A percentile compares a stretch with the other conserved stretches of the same genome.
Conservation (phyloP, 2,113 vertebrate genomes). For the Glaucomys volans region DNA sequence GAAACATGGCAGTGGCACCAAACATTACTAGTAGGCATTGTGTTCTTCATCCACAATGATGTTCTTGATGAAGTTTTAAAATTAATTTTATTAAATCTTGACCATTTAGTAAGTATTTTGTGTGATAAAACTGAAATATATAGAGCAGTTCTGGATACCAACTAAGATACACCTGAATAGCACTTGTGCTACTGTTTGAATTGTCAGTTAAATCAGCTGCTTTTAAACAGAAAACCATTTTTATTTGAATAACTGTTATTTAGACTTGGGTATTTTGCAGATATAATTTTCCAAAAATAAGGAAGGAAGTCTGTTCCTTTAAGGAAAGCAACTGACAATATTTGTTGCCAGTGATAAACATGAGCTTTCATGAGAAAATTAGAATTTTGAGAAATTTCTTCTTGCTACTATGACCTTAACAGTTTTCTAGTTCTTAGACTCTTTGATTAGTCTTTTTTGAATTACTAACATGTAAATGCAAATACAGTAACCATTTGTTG, state of each 20-base stretch:
- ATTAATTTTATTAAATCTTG: background rate
- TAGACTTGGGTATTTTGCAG: background rate
- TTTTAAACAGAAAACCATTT: background rate
- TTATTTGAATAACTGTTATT: slow-evolving; percentile 7
- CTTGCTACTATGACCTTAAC: background rate
- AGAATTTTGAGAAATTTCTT: slow-evolving; percentile 4
- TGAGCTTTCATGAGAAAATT: background rate
- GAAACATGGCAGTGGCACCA: background rate
- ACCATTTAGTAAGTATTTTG: background rate
- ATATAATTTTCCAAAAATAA: background rate
- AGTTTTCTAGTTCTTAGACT: slow-evolving; percentile 15
- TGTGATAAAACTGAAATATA: background rate
- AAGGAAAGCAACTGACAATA: background rate
- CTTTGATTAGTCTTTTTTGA: background rate
- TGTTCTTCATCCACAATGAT: background rate
- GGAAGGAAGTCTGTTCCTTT: background rate
- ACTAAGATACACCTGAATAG: background rate
- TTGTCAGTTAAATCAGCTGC: background rate
- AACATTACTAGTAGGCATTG: no score
- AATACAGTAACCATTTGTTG: background rate
- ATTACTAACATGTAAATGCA: background rate
- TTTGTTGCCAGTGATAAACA: slow-evolving; percentile 1
- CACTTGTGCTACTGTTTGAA: background rate
- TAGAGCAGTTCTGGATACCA: background rate
- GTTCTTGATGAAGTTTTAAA: background rate